Conservation (phyloP, 2,113 vertebrate genomes). For the Istiophorus platypterus region DNA sequence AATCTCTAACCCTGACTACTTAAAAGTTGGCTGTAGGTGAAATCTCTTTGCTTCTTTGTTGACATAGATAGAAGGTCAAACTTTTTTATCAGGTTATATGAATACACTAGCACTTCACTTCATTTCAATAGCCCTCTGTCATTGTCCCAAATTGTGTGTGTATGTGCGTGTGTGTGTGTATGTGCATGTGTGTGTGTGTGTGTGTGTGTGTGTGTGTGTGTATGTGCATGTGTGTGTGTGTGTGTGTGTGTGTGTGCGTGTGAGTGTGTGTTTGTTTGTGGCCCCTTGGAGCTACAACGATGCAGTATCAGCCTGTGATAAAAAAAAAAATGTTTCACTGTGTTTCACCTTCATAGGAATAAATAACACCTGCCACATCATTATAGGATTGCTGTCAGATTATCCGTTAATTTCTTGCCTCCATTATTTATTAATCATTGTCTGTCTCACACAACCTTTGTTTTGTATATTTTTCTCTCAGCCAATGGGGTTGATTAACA, state of each 20-base stretch:
- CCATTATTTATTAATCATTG: slow-evolving; percentile 29
- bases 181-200: no score
- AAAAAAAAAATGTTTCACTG: slow-evolving; percentile 29
- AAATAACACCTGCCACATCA: slow-evolving; percentile 41
- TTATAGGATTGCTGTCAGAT: slow-evolving; percentile 18
- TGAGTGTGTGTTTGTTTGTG: slow-evolving; percentile 6
- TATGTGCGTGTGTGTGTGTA: no score
- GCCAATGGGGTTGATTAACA: neutral
- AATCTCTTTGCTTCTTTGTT: no score
- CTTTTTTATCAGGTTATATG: no score
- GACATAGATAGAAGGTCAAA: no score
- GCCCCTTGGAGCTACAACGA: slow-evolving; percentile 9
- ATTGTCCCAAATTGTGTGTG: no score
- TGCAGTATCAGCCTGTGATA: slow-evolving; percentile 34
- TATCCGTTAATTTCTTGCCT: slow-evolving; percentile 21
- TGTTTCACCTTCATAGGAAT: slow-evolving; percentile 33
- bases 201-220: neutral
- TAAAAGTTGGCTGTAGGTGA: no score
- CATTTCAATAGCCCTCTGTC: no score
- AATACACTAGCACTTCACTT: no score
- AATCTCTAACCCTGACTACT: no score
- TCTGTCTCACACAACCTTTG: slow-evolving; percentile 6
- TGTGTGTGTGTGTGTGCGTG: slow-evolving; percentile 3
- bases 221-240: neutral
- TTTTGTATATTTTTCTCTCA: slow-evolving; percentile 4